Evolutionary conservation across 2,797 vertebrate genomes (phyloP), one percentile per base, ranked within the genome.

Genomic region (Acipenser oxyrinchus): DNA sequence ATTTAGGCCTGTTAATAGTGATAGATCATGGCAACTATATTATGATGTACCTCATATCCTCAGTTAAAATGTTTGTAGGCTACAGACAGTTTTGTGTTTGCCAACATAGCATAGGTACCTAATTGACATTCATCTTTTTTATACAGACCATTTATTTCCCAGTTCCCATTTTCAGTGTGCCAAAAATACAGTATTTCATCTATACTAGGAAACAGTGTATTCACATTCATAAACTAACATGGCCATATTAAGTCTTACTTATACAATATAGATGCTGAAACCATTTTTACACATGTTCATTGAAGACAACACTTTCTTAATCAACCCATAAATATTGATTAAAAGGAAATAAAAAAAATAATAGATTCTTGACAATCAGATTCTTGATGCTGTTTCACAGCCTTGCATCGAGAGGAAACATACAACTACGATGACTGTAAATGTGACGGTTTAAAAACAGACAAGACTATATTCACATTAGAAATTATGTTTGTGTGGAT

Each of bases 241-340:
- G 78, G 79, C 74, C 77, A 79, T 58, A 81, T 73, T 52, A 83
- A 82, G 76, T 79, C 71, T 76, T 70, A 60, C 74, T 70, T 70
- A 82, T 89, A 77, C 85, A 91, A 89, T 85, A 89, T 89, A 82
- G 69, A 91, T 88, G 81, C 70, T 68, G 77, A 80, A 84, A 87
- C 84, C 83, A 83, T 83, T 82, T 87, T 84, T 84, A 83, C 76
- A 87, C 83, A 84, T 87, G 84, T 90, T 90, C 83, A 89, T 88
- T 88, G 88, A 86, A 88, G 84, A 82, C 82, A 82, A 83, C 72
- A 66, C 80, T 82, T 78, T 80, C 67, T 80, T 74, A 68, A 70
- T 72, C 73, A 64, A 77, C 85, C 88, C 83, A 89, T 89, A 79
- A 88, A 90, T 87, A 88, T 89, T 89, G 89, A 80, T 85, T 86